Percentiles rank a stretch among this genome's conserved stretches.
phyloP scores from a whole-genome alignment of 2,888 invertebrate species.

The Agrilus mali region DNA sequence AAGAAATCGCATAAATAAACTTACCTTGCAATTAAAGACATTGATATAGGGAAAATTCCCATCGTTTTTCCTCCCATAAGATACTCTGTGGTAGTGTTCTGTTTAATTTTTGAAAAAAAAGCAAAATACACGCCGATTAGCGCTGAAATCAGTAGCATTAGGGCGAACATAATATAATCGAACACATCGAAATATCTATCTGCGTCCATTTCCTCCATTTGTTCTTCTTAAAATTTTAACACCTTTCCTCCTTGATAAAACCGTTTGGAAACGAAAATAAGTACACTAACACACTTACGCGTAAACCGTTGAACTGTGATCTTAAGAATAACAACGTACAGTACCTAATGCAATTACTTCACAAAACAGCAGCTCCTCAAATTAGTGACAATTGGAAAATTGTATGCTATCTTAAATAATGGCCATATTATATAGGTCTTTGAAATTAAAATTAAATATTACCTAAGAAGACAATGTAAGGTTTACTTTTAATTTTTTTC shows the following conservation, averaged over 20 bases:
- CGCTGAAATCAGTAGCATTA: conserved; percentile 51
- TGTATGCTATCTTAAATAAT: conserved; percentile 5
- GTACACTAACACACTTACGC: not conserved
- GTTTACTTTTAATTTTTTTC: too few species aligned
- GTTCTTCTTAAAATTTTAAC: not conserved
- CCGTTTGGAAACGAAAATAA: not conserved
- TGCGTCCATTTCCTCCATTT: conserved; percentile 14
- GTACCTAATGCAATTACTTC: not conserved
- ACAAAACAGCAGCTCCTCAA: conserved; percentile 21
- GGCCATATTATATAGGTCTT: too few species aligned
- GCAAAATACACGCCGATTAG: conserved; percentile 59
- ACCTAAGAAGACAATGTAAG: too few species aligned
- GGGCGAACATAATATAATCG: conserved; percentile 53
- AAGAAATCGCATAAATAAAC: conserved; percentile 4
- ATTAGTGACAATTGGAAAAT: conserved; percentile 27
- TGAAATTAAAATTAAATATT: too few species aligned
- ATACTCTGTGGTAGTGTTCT: conserved; percentile 58
- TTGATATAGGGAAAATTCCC: conserved; percentile 67
- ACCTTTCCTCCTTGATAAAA: not conserved
- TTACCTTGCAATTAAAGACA: conserved; percentile 67
- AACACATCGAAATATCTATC: conserved; percentile 42
- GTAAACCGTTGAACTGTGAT: not conserved
- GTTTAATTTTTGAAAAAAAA: conserved; percentile 52
- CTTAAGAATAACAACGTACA: not conserved
- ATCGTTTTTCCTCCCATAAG: conserved; percentile 64